Conservation (phyloP, 2,888 invertebrate species). For the Sceliomorpha sp. region DNA sequence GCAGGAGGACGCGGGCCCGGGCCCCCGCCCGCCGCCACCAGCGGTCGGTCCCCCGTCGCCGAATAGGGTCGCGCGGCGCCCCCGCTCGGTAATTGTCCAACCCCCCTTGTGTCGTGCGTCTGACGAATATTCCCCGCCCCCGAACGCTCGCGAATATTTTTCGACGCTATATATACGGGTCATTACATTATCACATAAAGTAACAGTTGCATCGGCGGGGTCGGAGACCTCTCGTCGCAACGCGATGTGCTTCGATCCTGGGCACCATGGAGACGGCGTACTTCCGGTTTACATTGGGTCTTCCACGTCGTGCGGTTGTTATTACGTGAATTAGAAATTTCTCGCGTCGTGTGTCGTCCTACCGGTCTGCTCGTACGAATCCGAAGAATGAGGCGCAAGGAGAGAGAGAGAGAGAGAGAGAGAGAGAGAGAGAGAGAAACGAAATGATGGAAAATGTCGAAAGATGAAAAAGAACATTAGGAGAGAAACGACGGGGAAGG, state of each 20-base stretch:
- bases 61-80: no score
- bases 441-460: no score
- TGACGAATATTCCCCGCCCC: conserved; percentile 12
- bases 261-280: conserved; percentile 68
- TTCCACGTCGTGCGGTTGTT: conserved; percentile 58
- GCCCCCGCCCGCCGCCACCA: no score
- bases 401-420: conserved; percentile 18
- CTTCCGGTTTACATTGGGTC: conserved; percentile 70
- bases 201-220: conserved; percentile 67
- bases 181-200: conserved; percentile 59
- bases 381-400: conserved; percentile 7
- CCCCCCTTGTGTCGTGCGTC: no score
- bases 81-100: no score
- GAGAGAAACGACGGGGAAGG: no score
- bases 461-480: no score
- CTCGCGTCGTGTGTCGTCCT: conserved; percentile 15
- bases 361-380: conserved; percentile 17
- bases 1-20: no score
- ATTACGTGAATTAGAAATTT: conserved; percentile 67
- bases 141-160: conserved; percentile 18
- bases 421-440: conserved; percentile 16
- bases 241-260: conserved; percentile 61
- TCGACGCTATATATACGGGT: conserved; percentile 57
- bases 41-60: no score
- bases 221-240: conserved; percentile 57